phyloP scores from a whole-genome alignment of 2,113 vertebrate species.

The Bubo bubo region DNA sequence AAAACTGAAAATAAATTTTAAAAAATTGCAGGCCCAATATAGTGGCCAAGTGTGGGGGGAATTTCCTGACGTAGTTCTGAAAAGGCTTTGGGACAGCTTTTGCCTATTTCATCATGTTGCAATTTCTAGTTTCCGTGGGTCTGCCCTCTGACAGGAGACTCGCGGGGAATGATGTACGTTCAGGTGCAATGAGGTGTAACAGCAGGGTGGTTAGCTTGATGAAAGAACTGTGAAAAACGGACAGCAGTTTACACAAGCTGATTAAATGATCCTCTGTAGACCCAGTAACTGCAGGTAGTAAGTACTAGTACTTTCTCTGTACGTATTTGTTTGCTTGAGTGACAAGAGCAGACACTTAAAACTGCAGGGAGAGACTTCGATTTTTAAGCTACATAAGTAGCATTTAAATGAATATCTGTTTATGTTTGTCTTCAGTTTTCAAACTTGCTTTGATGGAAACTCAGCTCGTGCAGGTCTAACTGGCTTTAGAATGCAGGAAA shows the following conservation, averaged over 20 bases:
- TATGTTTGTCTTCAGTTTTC: not conserved
- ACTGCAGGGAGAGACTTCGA: not conserved
- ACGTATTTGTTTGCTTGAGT: not conserved
- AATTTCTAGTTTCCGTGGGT: not conserved
- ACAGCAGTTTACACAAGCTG: not conserved
- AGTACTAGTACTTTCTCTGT: not conserved
- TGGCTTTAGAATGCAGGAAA: not conserved
- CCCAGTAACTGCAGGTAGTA: not conserved
- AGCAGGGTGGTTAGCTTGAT: not conserved
- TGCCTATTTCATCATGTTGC: not conserved
- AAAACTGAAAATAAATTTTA: not conserved
- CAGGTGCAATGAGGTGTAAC: not conserved
- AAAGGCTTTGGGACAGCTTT: not conserved
- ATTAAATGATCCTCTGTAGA: not conserved
- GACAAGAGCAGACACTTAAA: not conserved
- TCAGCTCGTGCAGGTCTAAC: not conserved
- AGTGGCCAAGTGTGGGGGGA: not conserved
- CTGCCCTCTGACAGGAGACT: not conserved
- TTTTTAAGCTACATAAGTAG: not conserved
- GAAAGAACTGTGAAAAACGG: not conserved
- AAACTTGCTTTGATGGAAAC: not conserved
- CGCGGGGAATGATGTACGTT: rapidly evolving
- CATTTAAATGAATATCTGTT: not conserved
- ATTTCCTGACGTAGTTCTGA: not conserved
- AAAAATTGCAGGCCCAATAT: not conserved